phyloP scores from a whole-genome alignment of 2,113 vertebrate genomes.

The Ornithorhynchus anatinus region DNA sequence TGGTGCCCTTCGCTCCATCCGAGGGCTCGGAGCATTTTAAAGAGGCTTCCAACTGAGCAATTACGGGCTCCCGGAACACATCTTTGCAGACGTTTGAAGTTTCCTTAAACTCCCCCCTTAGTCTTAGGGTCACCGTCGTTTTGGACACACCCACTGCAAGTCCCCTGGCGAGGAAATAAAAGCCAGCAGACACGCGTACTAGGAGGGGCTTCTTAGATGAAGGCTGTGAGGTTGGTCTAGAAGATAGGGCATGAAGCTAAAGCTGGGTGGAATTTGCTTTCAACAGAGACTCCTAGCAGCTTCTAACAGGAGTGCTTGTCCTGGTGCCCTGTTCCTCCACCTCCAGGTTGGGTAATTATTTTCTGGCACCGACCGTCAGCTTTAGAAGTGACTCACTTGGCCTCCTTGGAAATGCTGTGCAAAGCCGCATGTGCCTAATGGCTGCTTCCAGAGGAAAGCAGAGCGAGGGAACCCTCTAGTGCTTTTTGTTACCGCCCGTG shows the following conservation, averaged over 20 bases:
- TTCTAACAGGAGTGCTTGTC: background rate
- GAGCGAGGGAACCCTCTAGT: fast-evolving
- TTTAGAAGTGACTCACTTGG: background rate
- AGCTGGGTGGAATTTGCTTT: background rate
- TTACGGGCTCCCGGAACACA: too few species aligned
- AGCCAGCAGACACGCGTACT: too few species aligned
- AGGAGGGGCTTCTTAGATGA: background rate
- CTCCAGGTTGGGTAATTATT: background rate
- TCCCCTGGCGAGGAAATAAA: too few species aligned
- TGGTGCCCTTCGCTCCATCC: too few species aligned
- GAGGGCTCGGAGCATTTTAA: too few species aligned
- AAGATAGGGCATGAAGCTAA: background rate
- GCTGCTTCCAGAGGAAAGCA: background rate
- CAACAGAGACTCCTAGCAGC: background rate
- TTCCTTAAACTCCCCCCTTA: too few species aligned
- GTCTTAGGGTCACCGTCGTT: too few species aligned
- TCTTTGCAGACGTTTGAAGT: too few species aligned
- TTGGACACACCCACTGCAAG: too few species aligned
- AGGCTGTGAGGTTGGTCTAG: too few species aligned
- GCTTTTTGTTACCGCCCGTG: too few species aligned
- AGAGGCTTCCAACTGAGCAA: too few species aligned
- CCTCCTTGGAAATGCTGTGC: fast-evolving
- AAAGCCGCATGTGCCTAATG: fast-evolving
- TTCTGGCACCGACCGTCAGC: background rate
- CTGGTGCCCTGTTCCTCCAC: background rate